These are phyloP conservation scores for Camponotus fellah DNA, from an alignment of 2,888 invertebrate species.

Conservation along the genomic window DNA sequence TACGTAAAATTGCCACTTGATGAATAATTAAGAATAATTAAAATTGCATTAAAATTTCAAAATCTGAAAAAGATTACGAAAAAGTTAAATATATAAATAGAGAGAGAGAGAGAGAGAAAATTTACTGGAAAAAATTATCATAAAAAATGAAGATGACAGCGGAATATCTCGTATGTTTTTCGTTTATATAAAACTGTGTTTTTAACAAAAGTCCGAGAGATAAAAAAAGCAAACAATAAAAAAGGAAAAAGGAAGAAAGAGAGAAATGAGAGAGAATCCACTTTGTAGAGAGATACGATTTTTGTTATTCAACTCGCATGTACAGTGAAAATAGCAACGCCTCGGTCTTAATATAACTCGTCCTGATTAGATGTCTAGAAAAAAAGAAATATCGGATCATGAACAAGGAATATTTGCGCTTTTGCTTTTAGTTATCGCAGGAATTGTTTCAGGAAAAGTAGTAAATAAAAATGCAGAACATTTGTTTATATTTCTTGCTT, in stretches of 20 bases:
- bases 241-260: neutral
- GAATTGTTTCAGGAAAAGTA: neutral
- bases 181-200: conserved; percentile 3
- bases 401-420: neutral
- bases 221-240: neutral
- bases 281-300: neutral
- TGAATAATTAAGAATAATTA: neutral
- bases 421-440: conserved; percentile 19
- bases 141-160: neutral
- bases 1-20: neutral
- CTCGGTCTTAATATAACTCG: conserved; percentile 1
- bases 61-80: neutral
- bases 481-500: neutral
- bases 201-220: neutral
- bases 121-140: neutral
- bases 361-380: neutral
- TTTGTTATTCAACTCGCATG: conserved; percentile 28
- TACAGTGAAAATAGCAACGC: conserved; percentile 1
- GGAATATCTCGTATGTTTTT: neutral
- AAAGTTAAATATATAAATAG: neutral
- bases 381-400: neutral
- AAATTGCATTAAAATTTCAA: neutral
- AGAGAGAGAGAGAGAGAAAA: neutral
- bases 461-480: conserved; percentile 9
- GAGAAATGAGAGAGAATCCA: neutral